These are phyloP conservation scores for Hypomesus transpacificus DNA, from an alignment of 2,113 vertebrate species.

Conservation along the genomic window DNA sequence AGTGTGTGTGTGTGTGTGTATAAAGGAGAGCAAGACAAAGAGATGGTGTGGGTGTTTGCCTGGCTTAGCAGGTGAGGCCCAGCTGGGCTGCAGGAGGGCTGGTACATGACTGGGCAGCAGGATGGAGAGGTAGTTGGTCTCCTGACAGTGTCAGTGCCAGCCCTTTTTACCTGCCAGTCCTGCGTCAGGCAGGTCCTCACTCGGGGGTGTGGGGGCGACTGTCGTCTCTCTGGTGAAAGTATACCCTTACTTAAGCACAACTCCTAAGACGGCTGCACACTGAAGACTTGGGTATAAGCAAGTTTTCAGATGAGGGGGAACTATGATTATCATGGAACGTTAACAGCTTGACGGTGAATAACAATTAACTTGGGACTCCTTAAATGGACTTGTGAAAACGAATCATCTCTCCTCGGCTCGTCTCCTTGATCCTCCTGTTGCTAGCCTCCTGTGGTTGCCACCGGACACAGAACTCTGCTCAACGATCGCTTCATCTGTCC, in stretches of 20 bases:
- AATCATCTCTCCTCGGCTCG: too few species aligned
- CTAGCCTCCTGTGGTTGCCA: too few species aligned
- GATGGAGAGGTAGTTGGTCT: neutral
- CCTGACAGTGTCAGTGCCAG: neutral
- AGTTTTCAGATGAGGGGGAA: neutral
- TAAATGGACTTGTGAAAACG: too few species aligned
- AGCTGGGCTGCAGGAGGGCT: neutral
- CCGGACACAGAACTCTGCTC: too few species aligned
- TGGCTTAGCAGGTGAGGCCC: slow-evolving; percentile 16
- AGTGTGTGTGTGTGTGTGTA: neutral
- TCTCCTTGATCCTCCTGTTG: too few species aligned
- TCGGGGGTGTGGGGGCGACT: neutral
- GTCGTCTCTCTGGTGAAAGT: slow-evolving; percentile 9
- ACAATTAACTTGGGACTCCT: too few species aligned
- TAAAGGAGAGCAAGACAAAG: neutral
- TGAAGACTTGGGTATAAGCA: neutral
- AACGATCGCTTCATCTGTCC: too few species aligned
- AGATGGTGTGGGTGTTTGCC: neutral
- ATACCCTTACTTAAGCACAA: neutral
- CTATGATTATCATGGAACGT: too few species aligned
- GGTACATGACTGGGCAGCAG: neutral
- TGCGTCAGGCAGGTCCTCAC: neutral
- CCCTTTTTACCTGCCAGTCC: neutral
- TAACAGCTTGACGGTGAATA: too few species aligned
- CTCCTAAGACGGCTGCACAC: neutral